Base-by-base conservation (phyloP, 2,888 invertebrate species). In the Mactromeris polynyma region DNA sequence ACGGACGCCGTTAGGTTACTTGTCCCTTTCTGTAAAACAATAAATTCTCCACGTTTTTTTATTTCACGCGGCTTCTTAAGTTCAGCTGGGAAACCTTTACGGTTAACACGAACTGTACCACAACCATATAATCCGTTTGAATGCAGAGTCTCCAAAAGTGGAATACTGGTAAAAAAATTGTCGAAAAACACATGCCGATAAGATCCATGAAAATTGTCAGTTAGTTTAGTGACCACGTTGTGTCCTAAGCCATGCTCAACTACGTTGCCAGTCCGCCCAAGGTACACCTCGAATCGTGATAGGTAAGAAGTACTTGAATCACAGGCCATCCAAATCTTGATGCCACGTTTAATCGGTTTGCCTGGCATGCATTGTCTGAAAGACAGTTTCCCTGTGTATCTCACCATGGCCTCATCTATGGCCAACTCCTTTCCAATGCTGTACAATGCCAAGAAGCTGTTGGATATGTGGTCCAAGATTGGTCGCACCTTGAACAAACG, bases 1-100 rank as follows among this genome's bases (percentile, higher is more conserved):
- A 89, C 87, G 3, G 84, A 36, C 7, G 84, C 86, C 26, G 84
- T 84, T 19, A 89, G 42, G 26, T n/a, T n/a, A n/a, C n/a, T n/a
- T n/a, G n/a, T n/a, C n/a, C n/a, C n/a, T n/a, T n/a, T n/a, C n/a
- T n/a, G 58, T 3, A 83, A 40, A 0, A 87, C 26, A 42, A 79
- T 85, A 51, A 78, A 86, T 17, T 85, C 83, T 0, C 88, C 87
- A 0, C 85, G n/a, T 3, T 89, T 31, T 31, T 64, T 73, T 0
- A 91, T 46, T n/a, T 83, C 82, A 6, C 19, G 19, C 19, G 89
- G 88, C 26, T 91, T 91, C 46, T 86, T 86, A 84, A 91, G 58
- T 4, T 58, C 69, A 31, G 3, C 6, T 11, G 89, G 89, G 51
- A 91, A 91, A 0, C 85, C 89, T 38, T 31, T 46, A 6, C 89